Conservation (phyloP, 1,140 invertebrate genomes). For the Hyles euphorbiae region DNA sequence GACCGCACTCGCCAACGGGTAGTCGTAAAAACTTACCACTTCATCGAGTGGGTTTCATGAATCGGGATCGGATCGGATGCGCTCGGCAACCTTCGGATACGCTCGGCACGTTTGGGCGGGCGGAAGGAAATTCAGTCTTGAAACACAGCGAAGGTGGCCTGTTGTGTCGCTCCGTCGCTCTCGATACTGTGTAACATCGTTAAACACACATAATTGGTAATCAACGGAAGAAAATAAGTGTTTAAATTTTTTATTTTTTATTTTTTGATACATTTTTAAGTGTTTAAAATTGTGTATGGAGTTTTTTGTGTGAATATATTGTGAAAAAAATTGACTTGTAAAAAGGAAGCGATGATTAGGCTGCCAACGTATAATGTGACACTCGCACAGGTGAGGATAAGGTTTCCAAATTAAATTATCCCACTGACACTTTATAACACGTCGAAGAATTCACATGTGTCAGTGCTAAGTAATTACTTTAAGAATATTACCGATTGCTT, state of each 20-base stretch:
- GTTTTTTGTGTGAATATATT: slow-evolving; percentile 44
- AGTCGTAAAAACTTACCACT: slow-evolving; percentile 72
- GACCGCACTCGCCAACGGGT: slow-evolving; percentile 48
- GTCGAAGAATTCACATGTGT: neutral
- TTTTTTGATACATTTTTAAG: neutral
- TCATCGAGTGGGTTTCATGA: slow-evolving; percentile 66
- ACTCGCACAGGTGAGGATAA: slow-evolving; percentile 49
- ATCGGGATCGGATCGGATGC: slow-evolving; percentile 42
- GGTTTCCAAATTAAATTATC: slow-evolving; percentile 12
- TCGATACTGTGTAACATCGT: slow-evolving; percentile 46
- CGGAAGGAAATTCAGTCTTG: slow-evolving; percentile 49
- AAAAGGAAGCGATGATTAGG: slow-evolving; percentile 50
- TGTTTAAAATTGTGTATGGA: slow-evolving; percentile 12
- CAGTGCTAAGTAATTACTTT: neutral
- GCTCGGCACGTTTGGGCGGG: slow-evolving; percentile 49
- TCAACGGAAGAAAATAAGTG: slow-evolving; percentile 29
- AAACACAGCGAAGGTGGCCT: slow-evolving; percentile 22
- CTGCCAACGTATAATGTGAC: slow-evolving; percentile 43
- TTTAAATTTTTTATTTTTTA: slow-evolving; percentile 7
- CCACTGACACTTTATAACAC: neutral
- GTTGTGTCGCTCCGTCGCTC: slow-evolving; percentile 30
- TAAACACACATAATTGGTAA: slow-evolving; percentile 35
- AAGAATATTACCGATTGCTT: neutral
- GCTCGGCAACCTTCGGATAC: slow-evolving; percentile 32
- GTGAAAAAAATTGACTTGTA: slow-evolving; percentile 56